Evolutionary conservation across 2,888 invertebrate species (phyloP).

Genomic region (Dynastes grantii): DNA sequence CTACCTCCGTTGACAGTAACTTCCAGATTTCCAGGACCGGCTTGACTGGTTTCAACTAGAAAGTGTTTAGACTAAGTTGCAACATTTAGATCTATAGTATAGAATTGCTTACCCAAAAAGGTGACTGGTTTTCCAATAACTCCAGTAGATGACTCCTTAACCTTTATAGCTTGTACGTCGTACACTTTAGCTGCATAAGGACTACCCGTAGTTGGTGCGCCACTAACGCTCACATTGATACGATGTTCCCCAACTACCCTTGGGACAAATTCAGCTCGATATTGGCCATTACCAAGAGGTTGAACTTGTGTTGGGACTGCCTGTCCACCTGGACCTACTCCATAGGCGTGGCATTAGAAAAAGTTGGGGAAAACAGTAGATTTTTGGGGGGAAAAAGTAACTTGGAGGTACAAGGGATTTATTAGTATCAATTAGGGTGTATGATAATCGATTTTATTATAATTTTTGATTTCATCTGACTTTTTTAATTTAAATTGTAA

Average conservation of each 20-base stretch:
- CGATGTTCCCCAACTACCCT: conserved; percentile 93
- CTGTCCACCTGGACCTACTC: conserved; percentile 91
- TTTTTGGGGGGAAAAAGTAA: not conserved
- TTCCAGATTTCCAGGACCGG: conserved; percentile 98
- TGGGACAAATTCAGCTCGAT: conserved; percentile 93
- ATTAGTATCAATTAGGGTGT: conserved; percentile 16
- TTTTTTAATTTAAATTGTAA: not conserved
- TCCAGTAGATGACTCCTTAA: conserved; percentile 91
- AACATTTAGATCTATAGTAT: not conserved
- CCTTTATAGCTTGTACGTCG: conserved; percentile 94
- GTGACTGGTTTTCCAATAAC: conserved; percentile 93
- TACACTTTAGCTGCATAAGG: conserved; percentile 97
- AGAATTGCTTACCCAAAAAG: conserved; percentile 80
- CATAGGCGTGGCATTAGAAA: conserved; percentile 18
- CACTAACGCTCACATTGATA: conserved; percentile 88
- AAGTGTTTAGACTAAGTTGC: conserved; percentile 9
- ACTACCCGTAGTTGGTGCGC: conserved; percentile 89
- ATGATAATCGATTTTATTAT: not conserved
- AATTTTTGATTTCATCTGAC: conserved; percentile 29
- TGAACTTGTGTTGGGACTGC: conserved; percentile 92
- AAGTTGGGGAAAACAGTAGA: not conserved
- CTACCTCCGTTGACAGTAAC: conserved; percentile 98
- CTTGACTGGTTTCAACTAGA: conserved; percentile 96
- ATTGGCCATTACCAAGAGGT: conserved; percentile 85
- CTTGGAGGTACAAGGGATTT: conserved; percentile 23